Base-by-base conservation (phyloP, 2,113 vertebrate species). In the Smithornis capensis region DNA sequence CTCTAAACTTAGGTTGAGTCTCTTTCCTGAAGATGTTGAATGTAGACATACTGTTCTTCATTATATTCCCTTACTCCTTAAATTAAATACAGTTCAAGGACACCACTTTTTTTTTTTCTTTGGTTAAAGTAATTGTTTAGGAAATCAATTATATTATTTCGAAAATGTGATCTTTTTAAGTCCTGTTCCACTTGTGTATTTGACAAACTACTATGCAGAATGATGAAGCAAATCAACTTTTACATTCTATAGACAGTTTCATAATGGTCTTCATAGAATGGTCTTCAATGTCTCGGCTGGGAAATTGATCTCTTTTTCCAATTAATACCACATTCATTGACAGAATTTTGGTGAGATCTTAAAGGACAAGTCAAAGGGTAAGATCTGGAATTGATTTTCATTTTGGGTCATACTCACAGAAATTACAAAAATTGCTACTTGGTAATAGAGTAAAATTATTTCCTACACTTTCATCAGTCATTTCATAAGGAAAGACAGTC, bases 391-490 rank as follows among this genome's bases (percentile, higher is more conserved):
- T 35, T 69, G 79, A 83, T 78, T 85, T 90, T 77, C 21, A 40
- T 83, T 77, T 35, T 76, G 33, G 35, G 63, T 77, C 45, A 45
- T 40, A 24, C 4, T 75, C 14, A 74, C 8, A 65, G 19, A 74
- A 88, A 77, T 81, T 69, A 65, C 13, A 81, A 56, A 75, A 91
- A 37, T 50, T 86, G 23, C 14, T 81, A 18, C 50, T 87, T 90
- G 28, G 7, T 76, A 52, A 90, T 25, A 78, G 19, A 19, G 11
- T 29, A 63, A 88, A 89, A 83, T 21, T 8, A 19, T 74, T 79
- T 89, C 75, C 33, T 73, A 71, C 25, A 37, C 3, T 74, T 94
- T 75, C 21, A 42, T 65, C 19, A 37, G 47, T 56, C 27, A 63
- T 60, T 73, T 95, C 17, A 28, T n/a, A 70, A 47, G 14, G 14